Evolutionary conservation across 2,797 vertebrate genomes (phyloP).

Genomic region (Calcarius lapponicus): DNA sequence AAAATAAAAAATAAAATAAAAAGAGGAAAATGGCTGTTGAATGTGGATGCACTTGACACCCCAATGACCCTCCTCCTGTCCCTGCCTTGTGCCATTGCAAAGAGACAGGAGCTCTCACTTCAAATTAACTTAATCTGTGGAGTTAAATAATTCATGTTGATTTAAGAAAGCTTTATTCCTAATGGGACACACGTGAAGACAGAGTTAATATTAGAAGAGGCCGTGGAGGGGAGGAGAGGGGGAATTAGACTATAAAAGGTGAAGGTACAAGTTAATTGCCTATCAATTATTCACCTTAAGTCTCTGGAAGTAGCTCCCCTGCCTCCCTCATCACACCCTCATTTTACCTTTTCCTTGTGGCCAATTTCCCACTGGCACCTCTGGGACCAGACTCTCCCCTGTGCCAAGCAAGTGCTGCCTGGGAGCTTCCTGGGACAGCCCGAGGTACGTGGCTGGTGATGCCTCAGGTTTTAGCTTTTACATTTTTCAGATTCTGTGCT

Average conservation of each 20-base stretch:
- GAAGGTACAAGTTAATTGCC: conserved; percentile 47
- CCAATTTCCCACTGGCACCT: not conserved
- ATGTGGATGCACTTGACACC: not conserved
- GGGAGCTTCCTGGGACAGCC: not conserved
- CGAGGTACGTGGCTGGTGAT: fast-evolving
- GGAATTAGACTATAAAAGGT: conserved; percentile 36
- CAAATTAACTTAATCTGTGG: conserved; percentile 65
- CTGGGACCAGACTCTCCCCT: not conserved
- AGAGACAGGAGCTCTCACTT: conserved; percentile 44
- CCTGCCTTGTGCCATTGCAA: not conserved
- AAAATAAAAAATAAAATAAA: not conserved
- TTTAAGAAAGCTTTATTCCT: conserved; percentile 71
- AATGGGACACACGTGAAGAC: conserved; percentile 45
- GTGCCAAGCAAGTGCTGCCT: not conserved
- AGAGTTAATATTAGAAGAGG: conserved; percentile 58
- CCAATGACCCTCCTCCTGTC: not conserved
- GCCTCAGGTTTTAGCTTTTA: not conserved
- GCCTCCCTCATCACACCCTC: not conserved
- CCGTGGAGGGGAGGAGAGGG: not conserved
- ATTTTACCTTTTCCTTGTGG: not conserved
- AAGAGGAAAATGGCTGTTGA: not conserved
- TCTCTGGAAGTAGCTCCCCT: not conserved
- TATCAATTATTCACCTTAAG: conserved; percentile 54
- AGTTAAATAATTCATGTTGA: conserved; percentile 72
- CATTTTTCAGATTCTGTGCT: not conserved